Conservation (phyloP, 2,113 vertebrate genomes). For the Calypte anna region DNA sequence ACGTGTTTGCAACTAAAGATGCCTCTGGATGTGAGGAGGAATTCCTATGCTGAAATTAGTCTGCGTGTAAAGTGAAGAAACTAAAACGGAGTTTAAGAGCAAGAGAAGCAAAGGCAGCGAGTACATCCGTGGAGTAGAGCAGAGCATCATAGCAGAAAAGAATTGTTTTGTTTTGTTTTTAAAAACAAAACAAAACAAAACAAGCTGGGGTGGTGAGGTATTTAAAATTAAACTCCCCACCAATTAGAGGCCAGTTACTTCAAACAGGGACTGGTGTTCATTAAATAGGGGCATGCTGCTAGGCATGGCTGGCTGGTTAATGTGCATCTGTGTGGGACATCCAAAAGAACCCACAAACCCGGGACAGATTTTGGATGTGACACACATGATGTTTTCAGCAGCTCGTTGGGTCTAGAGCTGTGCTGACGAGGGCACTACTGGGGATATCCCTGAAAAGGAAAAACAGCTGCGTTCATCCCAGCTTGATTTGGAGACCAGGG, state of each 20-base stretch:
- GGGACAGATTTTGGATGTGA: background rate
- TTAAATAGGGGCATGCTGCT: background rate
- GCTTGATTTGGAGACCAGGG: background rate
- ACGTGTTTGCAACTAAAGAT: rapidly evolving
- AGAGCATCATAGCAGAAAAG: background rate
- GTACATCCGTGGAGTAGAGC: background rate
- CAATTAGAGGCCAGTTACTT: background rate
- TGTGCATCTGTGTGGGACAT: background rate
- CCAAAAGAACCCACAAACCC: background rate
- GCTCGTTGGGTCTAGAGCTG: background rate
- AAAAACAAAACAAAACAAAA: background rate
- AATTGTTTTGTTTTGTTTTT: background rate
- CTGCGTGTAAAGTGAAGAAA: background rate
- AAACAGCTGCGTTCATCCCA: background rate
- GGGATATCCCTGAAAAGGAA: background rate
- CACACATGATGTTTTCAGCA: background rate
- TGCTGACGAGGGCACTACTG: background rate
- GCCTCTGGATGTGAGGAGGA: background rate
- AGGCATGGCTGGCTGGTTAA: too few species aligned
- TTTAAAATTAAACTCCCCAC: background rate
- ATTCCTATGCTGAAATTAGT: background rate
- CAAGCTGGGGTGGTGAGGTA: background rate
- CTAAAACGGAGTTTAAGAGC: background rate
- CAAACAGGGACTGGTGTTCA: background rate
- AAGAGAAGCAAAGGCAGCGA: background rate